phyloP scores from a whole-genome alignment of 2,113 vertebrate genomes.

The Percina caprodes region DNA sequence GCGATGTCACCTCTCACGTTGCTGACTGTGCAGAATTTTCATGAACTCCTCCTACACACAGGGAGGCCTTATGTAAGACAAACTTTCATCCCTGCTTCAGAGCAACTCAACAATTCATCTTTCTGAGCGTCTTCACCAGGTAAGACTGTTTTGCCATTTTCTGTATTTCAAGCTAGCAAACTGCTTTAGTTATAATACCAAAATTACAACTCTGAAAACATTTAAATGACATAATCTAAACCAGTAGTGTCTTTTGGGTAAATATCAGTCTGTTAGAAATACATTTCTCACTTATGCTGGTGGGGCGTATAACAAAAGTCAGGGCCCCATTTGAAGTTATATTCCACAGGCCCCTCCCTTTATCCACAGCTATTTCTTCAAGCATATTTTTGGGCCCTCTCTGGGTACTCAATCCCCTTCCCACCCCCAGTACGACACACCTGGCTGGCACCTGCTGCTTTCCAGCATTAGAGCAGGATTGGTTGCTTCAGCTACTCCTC shows the following conservation, averaged over 20 bases:
- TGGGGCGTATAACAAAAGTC: no score
- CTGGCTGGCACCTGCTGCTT: no score
- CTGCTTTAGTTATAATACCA: background rate
- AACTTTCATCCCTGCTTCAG: slow-evolving; percentile 41
- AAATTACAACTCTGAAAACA: background rate
- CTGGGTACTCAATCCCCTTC: no score
- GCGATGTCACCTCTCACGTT: slow-evolving; percentile 56
- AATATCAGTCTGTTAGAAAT: background rate
- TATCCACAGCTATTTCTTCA: no score
- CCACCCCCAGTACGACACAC: no score
- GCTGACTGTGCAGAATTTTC: slow-evolving; percentile 22
- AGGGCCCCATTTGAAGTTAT: no score
- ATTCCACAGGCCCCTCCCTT: no score
- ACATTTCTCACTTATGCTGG: background rate
- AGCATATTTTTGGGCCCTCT: no score
- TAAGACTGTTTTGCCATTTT: slow-evolving; percentile 51
- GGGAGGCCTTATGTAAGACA: slow-evolving; percentile 55
- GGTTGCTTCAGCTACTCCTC: no score
- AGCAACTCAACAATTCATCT: slow-evolving; percentile 24
- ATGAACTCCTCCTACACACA: slow-evolving; percentile 70
- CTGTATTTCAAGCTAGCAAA: background rate
- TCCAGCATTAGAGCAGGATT: no score
- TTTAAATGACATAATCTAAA: background rate
- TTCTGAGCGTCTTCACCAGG: slow-evolving; percentile 62
- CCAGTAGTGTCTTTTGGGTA: background rate